A percentile compares a stretch with the other conserved stretches of the same genome.
phyloP scores from a whole-genome alignment of 1,140 invertebrate genomes.

The Ctenoplectra terminalis region DNA sequence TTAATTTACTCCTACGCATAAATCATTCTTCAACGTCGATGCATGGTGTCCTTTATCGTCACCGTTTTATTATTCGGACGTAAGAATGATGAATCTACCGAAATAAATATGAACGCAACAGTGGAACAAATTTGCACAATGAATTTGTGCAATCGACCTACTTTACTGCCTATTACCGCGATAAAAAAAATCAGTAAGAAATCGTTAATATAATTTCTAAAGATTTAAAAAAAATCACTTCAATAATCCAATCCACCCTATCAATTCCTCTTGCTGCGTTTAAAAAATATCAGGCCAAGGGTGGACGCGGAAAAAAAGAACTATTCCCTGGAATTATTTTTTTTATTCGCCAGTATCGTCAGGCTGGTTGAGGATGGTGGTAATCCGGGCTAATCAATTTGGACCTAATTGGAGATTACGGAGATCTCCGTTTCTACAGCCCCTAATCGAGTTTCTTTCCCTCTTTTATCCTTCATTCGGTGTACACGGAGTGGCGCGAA shows the following conservation, averaged over 20 bases:
- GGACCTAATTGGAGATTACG: slow-evolving; percentile 81
- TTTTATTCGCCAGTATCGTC: slow-evolving; percentile 38
- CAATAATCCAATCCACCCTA: no score
- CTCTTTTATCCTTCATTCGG: slow-evolving; percentile 36
- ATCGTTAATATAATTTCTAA: no score
- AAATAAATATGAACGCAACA: no score
- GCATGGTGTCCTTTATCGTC: neutral
- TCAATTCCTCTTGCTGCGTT: no score
- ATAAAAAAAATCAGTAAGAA: no score
- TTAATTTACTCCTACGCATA: slow-evolving; percentile 30
- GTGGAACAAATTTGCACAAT: no score
- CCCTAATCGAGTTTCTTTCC: neutral
- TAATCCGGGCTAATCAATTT: slow-evolving; percentile 81
- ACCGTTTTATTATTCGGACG: neutral
- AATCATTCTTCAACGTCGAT: slow-evolving; percentile 10
- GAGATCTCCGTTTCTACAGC: slow-evolving; percentile 50
- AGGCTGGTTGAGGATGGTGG: slow-evolving; percentile 49
- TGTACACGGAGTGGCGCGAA: slow-evolving; percentile 42
- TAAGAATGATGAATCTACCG: neutral
- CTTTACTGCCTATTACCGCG: no score
- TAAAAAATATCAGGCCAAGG: neutral
- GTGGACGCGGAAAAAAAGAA: neutral
- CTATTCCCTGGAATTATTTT: slow-evolving; percentile 30
- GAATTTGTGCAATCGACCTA: no score
- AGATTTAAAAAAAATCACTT: no score